A percentile compares a stretch with the other conserved stretches of the same genome.
Evolutionary conservation across 2,888 invertebrate species (phyloP).

Genomic region (Sipunculus nudus): DNA sequence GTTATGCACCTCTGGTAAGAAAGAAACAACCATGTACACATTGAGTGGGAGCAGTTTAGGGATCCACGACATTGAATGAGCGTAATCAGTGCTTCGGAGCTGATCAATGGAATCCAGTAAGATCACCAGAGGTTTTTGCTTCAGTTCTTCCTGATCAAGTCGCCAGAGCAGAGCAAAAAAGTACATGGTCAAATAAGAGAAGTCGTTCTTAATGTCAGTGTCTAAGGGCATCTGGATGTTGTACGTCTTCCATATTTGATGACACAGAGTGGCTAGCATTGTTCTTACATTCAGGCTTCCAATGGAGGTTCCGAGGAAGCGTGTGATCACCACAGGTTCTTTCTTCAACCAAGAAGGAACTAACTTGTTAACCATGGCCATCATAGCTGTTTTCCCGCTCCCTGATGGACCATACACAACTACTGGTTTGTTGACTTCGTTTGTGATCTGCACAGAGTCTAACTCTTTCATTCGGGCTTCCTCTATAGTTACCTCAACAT

Average conservation of each 20-base stretch:
- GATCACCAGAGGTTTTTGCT: conserved; percentile 50
- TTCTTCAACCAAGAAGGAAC: conserved; percentile 42
- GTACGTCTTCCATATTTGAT: conserved; percentile 47
- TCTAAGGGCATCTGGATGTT: conserved; percentile 29
- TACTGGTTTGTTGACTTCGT: conserved; percentile 41
- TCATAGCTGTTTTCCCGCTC: conserved; percentile 54
- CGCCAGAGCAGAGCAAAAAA: conserved; percentile 48
- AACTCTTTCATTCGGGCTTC: too few relatives aligned
- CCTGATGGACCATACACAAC: conserved; percentile 52
- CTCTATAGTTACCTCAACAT: too few relatives aligned
- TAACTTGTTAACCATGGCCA: conserved; percentile 46
- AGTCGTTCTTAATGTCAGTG: conserved; percentile 46
- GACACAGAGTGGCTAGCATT: conserved; percentile 43
- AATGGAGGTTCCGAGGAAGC: conserved; percentile 53
- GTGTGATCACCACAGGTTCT: conserved; percentile 40
- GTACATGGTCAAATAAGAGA: conserved; percentile 44
- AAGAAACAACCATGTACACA: conserved; percentile 49
- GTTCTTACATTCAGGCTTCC: conserved; percentile 43
- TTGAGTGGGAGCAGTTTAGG: conserved; percentile 45
- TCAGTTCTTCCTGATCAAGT: conserved; percentile 37
- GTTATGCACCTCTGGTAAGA: conserved; percentile 38
- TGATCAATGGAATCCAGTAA: conserved; percentile 55
- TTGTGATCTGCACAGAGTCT: too few relatives aligned
- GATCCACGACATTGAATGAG: conserved; percentile 49
- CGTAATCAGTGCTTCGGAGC: conserved; percentile 44